Evolutionary conservation across 2,797 vertebrate species (phyloP), one percentile per base, ranked within the genome.

Genomic region (Syngnathus rostellatus): DNA sequence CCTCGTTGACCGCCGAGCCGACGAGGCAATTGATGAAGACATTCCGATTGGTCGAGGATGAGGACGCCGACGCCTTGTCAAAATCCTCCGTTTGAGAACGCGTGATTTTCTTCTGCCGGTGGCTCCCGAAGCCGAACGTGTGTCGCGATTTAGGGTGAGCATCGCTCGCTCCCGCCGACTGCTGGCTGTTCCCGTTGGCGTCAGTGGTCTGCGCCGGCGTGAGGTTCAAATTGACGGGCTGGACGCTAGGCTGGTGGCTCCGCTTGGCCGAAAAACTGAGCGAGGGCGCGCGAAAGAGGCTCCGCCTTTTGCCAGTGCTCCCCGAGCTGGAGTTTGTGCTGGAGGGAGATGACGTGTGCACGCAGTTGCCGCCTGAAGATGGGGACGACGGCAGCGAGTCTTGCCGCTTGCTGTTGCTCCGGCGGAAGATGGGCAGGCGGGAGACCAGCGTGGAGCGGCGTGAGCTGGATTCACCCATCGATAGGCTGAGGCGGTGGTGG

Each of bases 321-420:
- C 97, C 95, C 66, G 95, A 97, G 83, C 96, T 98, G 67, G 96
- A 98, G 84, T 98, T 98, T 0, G 96, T 99, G 90, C 96, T 98
- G 81, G 96, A 96, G 0, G 97, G 97, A 0, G 97, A 99, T 8
- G 96, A 98, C 19, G 94, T 95, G 80, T 97, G 95, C 67, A 94
- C 88, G 19, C 94, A 95, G 76, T 92, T 88, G 1, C 93, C 90
- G 0, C 92, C 89, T 0, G 96, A 97, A 1, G 96, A 97, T 0
- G 97, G 97, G 0, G 96, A 99, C n/a, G 96, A 98, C 0, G 97
- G 97, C 2, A 98, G 92, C 0, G 96, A 98, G 8, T 97, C 95
- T 73, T 94, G 95, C 80, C 91, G 91, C 78, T 95, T 94, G 73
- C 87, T 93, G 79, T 87, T 91, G 74, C 92, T 97, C 72, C 93